Evolutionary conservation across 2,888 invertebrate species (phyloP), one percentile per base, ranked within the genome.

Genomic region (Pediacus dermestoides): DNA sequence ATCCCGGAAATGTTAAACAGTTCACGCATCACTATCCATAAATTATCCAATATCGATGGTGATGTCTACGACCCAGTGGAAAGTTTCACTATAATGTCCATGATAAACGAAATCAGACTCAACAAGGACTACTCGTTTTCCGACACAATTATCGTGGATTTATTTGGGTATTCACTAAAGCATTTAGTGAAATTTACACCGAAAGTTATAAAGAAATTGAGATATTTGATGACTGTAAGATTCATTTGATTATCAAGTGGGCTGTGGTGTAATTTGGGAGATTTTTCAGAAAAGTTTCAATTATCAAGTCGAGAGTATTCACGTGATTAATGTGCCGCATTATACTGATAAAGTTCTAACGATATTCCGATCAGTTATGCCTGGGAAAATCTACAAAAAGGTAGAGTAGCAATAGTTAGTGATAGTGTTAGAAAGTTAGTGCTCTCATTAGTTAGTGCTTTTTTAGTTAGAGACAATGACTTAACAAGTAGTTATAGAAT

Each of bases 271-370:
- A n/a, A n/a, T n/a, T n/a, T n/a, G n/a, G n/a, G n/a, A n/a, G n/a
- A n/a, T 13, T 30, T 32, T 32, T 16, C 11, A 32, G 32, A 32
- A 32, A 32, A 18, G 16, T 32, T 32, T 32, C 8, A 16, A 32
- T 8, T 32, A 32, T 11, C 3, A 32, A n/a, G 18, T 32, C 3
- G 6, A 18, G 3, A 15, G 15, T n/a, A 32, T 32, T n/a, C 32
- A 32, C 10, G n/a, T 32, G 4, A 32, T 32, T 11, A 16, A 32
- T 18, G 32, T 18, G 4, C 32, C 32, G 3, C 18, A 4, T 3
- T 32, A 14, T 10, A n/a, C 13, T 6, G 32, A 32, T 18, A 32
- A 18, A 32, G 11, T 32, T 9, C 8, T 32, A 8, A 15, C 32
- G 3, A 10, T 32, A 8, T 18, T 32, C 8, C 4, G 32, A 10